phyloP scores from a whole-genome alignment of 1,140 invertebrate genomes.

The Drosophila serrata region DNA sequence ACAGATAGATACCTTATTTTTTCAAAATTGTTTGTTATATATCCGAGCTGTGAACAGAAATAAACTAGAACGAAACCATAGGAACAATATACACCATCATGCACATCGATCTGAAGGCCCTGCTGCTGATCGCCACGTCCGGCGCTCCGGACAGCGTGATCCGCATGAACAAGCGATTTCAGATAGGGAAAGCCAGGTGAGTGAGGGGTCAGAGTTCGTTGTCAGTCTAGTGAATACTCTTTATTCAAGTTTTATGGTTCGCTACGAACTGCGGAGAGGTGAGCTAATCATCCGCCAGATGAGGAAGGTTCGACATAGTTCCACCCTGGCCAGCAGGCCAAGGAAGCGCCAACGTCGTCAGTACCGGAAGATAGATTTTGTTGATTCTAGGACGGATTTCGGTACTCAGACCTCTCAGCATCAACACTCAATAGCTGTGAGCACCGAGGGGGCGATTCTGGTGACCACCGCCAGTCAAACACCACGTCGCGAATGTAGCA shows the following conservation, averaged over 20 bases:
- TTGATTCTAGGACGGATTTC: background rate
- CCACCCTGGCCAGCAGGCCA: background rate
- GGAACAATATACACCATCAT: constrained; percentile 22
- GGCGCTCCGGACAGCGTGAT: background rate
- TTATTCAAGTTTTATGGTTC: constrained; percentile 36
- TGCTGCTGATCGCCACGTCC: constrained; percentile 40
- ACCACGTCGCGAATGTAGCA: background rate
- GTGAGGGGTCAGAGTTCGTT: background rate
- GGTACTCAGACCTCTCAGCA: background rate
- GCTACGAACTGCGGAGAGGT: constrained; percentile 31
- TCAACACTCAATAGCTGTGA: background rate
- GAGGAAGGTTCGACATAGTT: background rate
- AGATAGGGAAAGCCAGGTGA: constrained; percentile 39
- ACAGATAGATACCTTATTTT: background rate
- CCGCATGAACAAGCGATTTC: constrained; percentile 17
- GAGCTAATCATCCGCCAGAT: constrained; percentile 28
- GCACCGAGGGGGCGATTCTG: background rate
- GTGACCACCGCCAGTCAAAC: constrained; percentile 25
- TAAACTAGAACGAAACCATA: background rate
- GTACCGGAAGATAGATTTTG: background rate
- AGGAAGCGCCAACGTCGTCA: background rate
- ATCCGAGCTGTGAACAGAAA: constrained; percentile 8
- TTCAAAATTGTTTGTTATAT: constrained; percentile 42
- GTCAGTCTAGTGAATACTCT: background rate
- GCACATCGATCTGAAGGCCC: constrained; percentile 42